phyloP scores from a whole-genome alignment of 1,140 invertebrate species.

The Tribolium madens region DNA sequence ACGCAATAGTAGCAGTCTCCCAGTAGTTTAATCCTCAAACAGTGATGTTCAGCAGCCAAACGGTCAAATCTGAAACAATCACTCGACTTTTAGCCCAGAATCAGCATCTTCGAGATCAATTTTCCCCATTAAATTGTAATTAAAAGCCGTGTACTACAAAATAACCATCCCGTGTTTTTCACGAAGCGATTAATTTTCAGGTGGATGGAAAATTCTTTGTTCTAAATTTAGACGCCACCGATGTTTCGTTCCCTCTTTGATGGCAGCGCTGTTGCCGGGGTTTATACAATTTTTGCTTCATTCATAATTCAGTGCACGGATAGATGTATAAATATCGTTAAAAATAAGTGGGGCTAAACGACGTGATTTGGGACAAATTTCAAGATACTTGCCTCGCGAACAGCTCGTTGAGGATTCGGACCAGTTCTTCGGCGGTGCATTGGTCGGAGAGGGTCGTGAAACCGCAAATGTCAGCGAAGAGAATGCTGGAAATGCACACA shows the following conservation, averaged over 20 bases:
- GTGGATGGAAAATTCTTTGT: constrained; percentile 33
- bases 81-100: neutral
- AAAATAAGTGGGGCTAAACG: constrained; percentile 1
- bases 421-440: constrained; percentile 95
- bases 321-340: constrained; percentile 9
- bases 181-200: constrained; percentile 29
- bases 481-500: constrained; percentile 79
- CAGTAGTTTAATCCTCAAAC: constrained; percentile 90
- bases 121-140: constrained; percentile 36
- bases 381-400: constrained; percentile 83
- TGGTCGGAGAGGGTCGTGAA: constrained; percentile 95
- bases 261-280: neutral
- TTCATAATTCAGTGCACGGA: constrained; percentile 25
- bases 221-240: constrained; percentile 33
- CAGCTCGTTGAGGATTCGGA: constrained; percentile 93
- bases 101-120: constrained; percentile 10
- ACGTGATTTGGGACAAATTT: neutral
- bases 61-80: constrained; percentile 84
- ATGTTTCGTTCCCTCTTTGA: constrained; percentile 16
- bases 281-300: constrained; percentile 19
- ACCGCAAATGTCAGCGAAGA: constrained; percentile 98
- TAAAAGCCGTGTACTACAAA: constrained; percentile 32
- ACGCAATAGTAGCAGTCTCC: constrained; percentile 98
- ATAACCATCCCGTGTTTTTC: constrained; percentile 22
- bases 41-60: constrained; percentile 90